Evolutionary conservation across 2,797 vertebrate species (phyloP), one percentile per base, ranked within the genome.

Genomic region (Catostomus latipinnis): DNA sequence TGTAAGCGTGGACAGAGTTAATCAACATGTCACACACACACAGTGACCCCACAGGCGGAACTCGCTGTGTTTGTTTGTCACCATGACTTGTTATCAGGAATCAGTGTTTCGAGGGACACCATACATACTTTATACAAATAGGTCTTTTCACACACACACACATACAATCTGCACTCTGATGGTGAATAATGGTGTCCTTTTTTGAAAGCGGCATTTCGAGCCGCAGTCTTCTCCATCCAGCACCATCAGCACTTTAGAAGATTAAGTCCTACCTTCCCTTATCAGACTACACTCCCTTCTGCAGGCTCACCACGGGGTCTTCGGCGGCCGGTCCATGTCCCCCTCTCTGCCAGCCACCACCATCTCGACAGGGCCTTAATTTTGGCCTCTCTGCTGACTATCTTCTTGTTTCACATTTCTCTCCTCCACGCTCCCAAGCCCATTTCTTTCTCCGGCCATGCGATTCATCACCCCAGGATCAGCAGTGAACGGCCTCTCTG

Each of bases 231-330:
- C 69, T 56, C 62, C 82, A 82, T 87, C 81, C 81, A 67, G 84
- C 84, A 81, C 85, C 82, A 87, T 88, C 88, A 88, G 88, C 86
- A 80, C 83, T 87, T 82, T 83, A 83, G 81, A 76, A 88, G 87
- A 88, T 89, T 87, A 89, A 88, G 85, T 84, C 84, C 84, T 87
- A 72, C 79, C 78, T 83, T 82, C 69, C 50, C 82, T 87, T 87
- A 89, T 89, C 87, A 7, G 52, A 54, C 46, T 14, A 48, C 18
- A 45, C 78, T 78, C 74, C 46, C 53, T 58, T 76, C 45, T 79
- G 63, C 80, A 65, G 78, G 45, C 78, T 81, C 70, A 52, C 63
- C 61, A 61, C 62, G 48, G 72, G 70, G 76, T 70, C 75, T 22
- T 80, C 46, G 45, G 81, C 71, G 78, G 61, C 79, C 69, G 65